Conservation (phyloP, 2,888 invertebrate genomes). For the Lithosia quadra region DNA sequence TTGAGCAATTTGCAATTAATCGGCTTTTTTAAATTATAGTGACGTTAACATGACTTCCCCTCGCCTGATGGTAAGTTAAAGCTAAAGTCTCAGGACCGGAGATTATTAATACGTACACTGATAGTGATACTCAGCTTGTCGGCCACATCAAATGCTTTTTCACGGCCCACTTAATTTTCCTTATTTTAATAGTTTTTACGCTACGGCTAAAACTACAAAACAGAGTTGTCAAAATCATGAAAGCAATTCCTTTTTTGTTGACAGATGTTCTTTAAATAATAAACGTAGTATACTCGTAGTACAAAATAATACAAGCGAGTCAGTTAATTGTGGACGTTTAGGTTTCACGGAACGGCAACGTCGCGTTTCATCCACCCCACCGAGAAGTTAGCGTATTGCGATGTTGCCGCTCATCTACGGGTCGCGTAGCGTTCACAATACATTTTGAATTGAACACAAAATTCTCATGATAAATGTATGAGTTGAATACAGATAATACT, state of each 20-base stretch:
- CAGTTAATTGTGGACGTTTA: conserved; percentile 4
- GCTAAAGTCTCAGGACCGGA: too few relatives aligned
- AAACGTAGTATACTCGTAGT: conserved; percentile 1
- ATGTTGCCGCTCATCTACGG: conserved; percentile 15
- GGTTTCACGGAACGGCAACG: conserved; percentile 17
- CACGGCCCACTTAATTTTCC: too few relatives aligned
- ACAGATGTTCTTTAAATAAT: conserved; percentile 6
- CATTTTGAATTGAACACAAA: conserved; percentile 1
- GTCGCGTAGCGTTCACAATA: conserved; percentile 3
- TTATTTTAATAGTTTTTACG: too few relatives aligned
- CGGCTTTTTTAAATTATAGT: too few relatives aligned
- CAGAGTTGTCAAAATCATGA: conserved; percentile 2
- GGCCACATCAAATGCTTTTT: too few relatives aligned
- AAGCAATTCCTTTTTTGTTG: conserved; percentile 1
- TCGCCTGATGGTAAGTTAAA: too few relatives aligned
- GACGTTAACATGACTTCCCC: too few relatives aligned
- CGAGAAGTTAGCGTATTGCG: conserved; percentile 10
- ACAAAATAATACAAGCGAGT: conserved; percentile 10
- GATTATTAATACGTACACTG: too few relatives aligned
- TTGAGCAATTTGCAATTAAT: too few relatives aligned
- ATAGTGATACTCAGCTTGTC: too few relatives aligned
- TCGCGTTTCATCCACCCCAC: conserved; percentile 8
- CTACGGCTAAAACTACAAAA: too few relatives aligned
- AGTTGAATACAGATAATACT: not conserved
- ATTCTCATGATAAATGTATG: not conserved